Base-by-base conservation (phyloP, 2,888 invertebrate genomes). In the Stenurella melanura region DNA sequence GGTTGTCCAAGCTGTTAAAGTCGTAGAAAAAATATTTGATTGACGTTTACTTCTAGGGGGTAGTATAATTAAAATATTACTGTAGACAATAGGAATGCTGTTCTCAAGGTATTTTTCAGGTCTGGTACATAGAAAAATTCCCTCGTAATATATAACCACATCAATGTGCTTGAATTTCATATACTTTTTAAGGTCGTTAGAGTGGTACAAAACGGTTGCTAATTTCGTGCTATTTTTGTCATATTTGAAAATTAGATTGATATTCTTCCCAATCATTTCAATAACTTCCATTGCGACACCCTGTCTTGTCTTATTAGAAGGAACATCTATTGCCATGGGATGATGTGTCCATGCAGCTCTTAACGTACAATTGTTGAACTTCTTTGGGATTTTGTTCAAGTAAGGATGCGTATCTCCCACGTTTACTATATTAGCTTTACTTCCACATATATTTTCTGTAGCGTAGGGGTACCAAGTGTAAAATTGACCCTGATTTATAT, bases 321-420 rank as follows among this genome's bases (percentile, higher is more conserved):
- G 71, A 12, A n/a, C n/a, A n/a, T n/a, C n/a, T 71, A 71, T 9
- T 6, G 61, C n/a, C 4, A 71, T 21, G 15, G 38, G 0, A n/a
- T n/a, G 38, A 19, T 12, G 3, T n/a, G 30, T 7, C 70, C 70
- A 70, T 7, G 58, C n/a, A 9, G 17, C 15, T n/a, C 38, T 63
- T 17, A 63, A 1, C 4, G 4, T 10, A 17, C 63, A 63, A 5
- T 34, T 34, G 18, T 30, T n/a, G 17, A 63, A 18, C 26, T 0
- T 63, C 10, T 9, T 63, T 6, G 63, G 63, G 18, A 63, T 30
- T 38, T 63, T 38, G 42, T 42, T 42, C 12, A 42, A 2, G 42
- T 42, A 57, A 2, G 57, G 57, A 57, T 57, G 18, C 57, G 10
- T 18, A 15, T 17, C 1, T 11, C 6, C 18, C 19, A 57, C 17